Evolutionary conservation across 1,140 invertebrate genomes (phyloP).

Genomic region (Drosophila leontia): DNA sequence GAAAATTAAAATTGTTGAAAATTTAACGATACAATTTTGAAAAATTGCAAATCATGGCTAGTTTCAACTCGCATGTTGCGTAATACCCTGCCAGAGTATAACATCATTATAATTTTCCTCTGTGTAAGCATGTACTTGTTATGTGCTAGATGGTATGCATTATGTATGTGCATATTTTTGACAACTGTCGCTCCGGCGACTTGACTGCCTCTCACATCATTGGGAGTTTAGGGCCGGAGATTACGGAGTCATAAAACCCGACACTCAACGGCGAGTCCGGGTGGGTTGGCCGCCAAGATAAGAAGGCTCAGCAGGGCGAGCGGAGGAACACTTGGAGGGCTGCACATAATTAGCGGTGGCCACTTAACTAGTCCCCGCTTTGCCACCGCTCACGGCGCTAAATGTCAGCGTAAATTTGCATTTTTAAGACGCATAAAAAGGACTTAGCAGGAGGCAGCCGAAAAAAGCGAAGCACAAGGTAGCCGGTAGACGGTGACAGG

Average conservation of each 20-base stretch:
- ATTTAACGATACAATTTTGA: no score
- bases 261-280: slow-evolving; percentile 37
- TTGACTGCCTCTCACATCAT: slow-evolving; percentile 56
- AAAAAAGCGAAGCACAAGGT: slow-evolving; percentile 11
- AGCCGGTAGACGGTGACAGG: slow-evolving; percentile 1
- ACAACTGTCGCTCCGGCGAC: slow-evolving; percentile 48
- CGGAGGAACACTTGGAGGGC: slow-evolving; percentile 59
- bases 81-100: no score
- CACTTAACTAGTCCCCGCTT: slow-evolving; percentile 56
- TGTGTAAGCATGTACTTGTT: slow-evolving; percentile 12
- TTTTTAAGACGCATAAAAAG: slow-evolving; percentile 72
- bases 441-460: slow-evolving; percentile 27
- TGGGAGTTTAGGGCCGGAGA: slow-evolving; percentile 61
- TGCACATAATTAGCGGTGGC: slow-evolving; percentile 74
- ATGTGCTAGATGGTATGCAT: slow-evolving; percentile 33
- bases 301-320: slow-evolving; percentile 30
- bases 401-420: slow-evolving; percentile 77
- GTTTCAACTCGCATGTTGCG: no score
- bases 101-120: neutral
- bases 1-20: no score
- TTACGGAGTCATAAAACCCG: slow-evolving; percentile 70
- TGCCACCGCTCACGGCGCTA: neutral
- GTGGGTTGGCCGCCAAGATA: slow-evolving; percentile 38
- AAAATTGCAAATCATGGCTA: no score
- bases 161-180: slow-evolving; percentile 57